These are phyloP conservation scores for Spodoptera exigua DNA, from an alignment of 2,888 invertebrate species.

Conservation along the genomic window DNA sequence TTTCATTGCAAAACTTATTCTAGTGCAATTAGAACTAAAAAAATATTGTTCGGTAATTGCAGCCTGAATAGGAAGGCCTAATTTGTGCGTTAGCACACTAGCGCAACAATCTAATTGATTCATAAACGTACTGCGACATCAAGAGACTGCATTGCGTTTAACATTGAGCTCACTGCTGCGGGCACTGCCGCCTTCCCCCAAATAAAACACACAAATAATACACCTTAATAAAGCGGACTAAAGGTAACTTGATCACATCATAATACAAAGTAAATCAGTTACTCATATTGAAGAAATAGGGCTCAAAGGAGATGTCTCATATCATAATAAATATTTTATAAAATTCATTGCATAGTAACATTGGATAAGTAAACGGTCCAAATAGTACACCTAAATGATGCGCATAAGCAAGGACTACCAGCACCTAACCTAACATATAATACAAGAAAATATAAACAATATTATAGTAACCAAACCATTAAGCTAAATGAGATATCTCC, in stretches of 20 bases:
- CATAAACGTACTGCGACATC: conserved; percentile 88
- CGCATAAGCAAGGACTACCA: conserved; percentile 46
- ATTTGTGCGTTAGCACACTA: conserved; percentile 88
- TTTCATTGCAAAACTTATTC: conserved; percentile 25
- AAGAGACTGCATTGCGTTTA: conserved; percentile 92
- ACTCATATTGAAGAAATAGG: conserved; percentile 42
- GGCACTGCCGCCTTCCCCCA: conserved; percentile 92
- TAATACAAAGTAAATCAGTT: conserved; percentile 49
- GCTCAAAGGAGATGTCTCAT: conserved; percentile 58
- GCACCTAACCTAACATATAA: conserved; percentile 49
- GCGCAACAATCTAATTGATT: conserved; percentile 86
- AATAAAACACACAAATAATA: conserved; percentile 86
- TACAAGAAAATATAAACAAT: conserved; percentile 45
- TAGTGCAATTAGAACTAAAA: conserved; percentile 40
- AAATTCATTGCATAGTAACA: no score
- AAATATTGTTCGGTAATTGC: conserved; percentile 82
- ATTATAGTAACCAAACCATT: conserved; percentile 26
- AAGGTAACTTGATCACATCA: conserved; percentile 51
- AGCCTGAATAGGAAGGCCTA: conserved; percentile 75
- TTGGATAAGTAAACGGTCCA: conserved; percentile 24
- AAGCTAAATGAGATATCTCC: conserved; percentile 58
- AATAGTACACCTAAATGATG: conserved; percentile 33
- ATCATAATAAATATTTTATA: conserved; percentile 9
- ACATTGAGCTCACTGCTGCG: conserved; percentile 93
- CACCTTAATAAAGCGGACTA: conserved; percentile 74